Evolutionary conservation across 2,888 invertebrate species (phyloP).

Genomic region (Scelioninae gen. 1): DNA sequence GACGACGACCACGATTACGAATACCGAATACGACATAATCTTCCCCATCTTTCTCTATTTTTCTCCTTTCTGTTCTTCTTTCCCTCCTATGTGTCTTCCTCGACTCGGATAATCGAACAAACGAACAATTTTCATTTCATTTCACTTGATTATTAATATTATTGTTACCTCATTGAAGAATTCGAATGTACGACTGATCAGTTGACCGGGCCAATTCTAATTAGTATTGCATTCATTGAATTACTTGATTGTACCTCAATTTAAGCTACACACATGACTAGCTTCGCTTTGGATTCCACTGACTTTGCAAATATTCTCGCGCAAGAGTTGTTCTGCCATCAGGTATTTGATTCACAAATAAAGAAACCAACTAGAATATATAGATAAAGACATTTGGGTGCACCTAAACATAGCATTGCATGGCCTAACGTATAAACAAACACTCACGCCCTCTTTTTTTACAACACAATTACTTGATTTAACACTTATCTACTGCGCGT

Average conservation of each 20-base stretch:
- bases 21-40: constrained; percentile 21
- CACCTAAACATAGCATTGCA: too few relatives aligned
- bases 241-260: too few relatives aligned
- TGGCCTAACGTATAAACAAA: too few relatives aligned
- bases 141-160: neutral
- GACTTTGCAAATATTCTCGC: constrained; percentile 94
- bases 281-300: constrained; percentile 89
- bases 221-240: too few relatives aligned
- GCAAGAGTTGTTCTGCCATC: constrained; percentile 93
- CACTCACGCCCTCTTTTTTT: too few relatives aligned
- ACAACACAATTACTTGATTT: too few relatives aligned
- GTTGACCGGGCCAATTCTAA: too few relatives aligned
- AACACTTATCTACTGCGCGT: neutral
- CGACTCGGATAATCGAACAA: neutral
- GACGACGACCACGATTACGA: constrained; percentile 47
- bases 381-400: too few relatives aligned
- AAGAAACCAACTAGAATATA: neutral
- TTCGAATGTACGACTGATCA: too few relatives aligned
- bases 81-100: constrained; percentile 69
- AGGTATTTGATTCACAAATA: constrained; percentile 85
- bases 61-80: too few relatives aligned
- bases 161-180: neutral
- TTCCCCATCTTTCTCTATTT: neutral
- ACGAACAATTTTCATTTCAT: constrained; percentile 10
- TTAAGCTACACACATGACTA: neutral